phyloP scores from a whole-genome alignment of 1,140 invertebrate genomes.

The Arion vulgaris region DNA sequence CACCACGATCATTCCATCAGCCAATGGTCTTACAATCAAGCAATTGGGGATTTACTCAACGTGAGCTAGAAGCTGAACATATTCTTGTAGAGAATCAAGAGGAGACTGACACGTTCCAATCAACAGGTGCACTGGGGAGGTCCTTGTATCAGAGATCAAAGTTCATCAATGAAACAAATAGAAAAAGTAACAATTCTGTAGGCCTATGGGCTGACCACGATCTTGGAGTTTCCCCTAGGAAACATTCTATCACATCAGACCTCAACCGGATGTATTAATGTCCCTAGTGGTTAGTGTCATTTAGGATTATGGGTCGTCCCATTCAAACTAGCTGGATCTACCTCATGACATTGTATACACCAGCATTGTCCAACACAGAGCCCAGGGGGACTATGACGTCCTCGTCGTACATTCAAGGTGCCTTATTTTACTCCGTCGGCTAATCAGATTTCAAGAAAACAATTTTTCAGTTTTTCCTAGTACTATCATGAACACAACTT shows the following conservation, averaged over 20 bases:
- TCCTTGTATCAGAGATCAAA: not conserved
- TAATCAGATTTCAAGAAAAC: no score
- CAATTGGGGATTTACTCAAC: not conserved
- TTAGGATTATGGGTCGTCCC: not conserved
- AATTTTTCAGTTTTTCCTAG: no score
- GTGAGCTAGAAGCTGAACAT: not conserved
- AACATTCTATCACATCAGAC: not conserved
- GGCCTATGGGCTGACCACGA: not conserved
- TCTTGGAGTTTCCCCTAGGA: not conserved
- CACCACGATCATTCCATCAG: not conserved
- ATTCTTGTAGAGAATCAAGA: not conserved
- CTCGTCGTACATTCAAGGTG: no score
- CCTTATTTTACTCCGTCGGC: no score
- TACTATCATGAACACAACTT: no score
- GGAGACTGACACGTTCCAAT: not conserved
- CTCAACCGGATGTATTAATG: not conserved
- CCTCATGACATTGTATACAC: no score
- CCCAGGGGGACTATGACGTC: no score
- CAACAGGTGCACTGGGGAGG: constrained; percentile 11
- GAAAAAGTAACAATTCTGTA: not conserved
- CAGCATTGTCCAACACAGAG: no score
- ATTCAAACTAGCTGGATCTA: no score
- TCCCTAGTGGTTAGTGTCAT: not conserved
- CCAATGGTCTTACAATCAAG: not conserved
- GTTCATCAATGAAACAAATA: not conserved